Evolutionary conservation across 1,140 invertebrate species (phyloP).

Genomic region (Drosophila kohkoa): DNA sequence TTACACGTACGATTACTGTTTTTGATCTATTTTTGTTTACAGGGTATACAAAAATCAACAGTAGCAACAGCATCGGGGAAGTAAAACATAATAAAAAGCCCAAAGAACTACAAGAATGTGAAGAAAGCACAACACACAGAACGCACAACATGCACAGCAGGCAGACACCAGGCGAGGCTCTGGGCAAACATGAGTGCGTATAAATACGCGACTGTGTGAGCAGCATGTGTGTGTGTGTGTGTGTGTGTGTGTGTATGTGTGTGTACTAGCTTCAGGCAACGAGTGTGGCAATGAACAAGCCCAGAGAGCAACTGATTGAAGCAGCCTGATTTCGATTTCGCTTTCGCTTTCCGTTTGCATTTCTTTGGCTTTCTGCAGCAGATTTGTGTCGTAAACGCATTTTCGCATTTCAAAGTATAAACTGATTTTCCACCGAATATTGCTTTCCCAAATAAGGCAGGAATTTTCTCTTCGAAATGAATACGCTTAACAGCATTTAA

Average conservation of each 20-base stretch:
- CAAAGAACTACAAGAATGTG: slow-evolving; percentile 10
- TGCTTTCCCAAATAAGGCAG: neutral
- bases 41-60: slow-evolving; percentile 8
- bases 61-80: neutral
- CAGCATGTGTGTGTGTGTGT: neutral
- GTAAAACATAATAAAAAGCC: slow-evolving; percentile 1
- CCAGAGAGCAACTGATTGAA: neutral
- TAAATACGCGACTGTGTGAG: neutral
- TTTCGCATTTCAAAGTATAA: neutral
- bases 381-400: neutral
- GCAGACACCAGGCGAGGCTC: neutral
- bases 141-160: neutral
- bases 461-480: too few relatives aligned
- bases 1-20: neutral
- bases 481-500: too few relatives aligned
- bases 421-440: too few relatives aligned
- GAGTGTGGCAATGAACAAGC: neutral
- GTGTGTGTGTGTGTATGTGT: neutral
- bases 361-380: neutral
- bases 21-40: slow-evolving; percentile 2
- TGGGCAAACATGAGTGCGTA: slow-evolving; percentile 3
- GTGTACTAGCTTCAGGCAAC: neutral
- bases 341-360: neutral
- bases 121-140: slow-evolving; percentile 16
- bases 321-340: neutral